Percentiles rank a stretch among this genome's conserved stretches.
Evolutionary conservation across 2,797 vertebrate genomes (phyloP).

Genomic region (Acrossocheilus fasciatus): DNA sequence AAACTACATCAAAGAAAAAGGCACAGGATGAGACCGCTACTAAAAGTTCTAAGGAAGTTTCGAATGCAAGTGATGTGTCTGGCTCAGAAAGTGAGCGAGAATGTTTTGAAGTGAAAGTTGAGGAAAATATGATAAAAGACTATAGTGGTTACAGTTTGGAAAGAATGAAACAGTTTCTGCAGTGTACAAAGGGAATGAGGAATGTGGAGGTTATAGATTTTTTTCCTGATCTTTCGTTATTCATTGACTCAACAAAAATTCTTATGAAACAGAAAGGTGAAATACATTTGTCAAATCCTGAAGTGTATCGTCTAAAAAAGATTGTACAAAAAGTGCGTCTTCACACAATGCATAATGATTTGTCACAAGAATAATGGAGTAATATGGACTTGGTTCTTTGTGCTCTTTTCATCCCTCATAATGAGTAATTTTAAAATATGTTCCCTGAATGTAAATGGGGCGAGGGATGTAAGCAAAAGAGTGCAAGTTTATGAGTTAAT

Average conservation of each 20-base stretch:
- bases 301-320: conserved; percentile 1
- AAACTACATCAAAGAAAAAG: background rate
- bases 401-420: background rate
- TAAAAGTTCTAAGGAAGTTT: background rate
- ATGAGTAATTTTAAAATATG: background rate
- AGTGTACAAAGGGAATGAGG: background rate
- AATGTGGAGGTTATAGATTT: background rate
- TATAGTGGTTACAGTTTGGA: background rate
- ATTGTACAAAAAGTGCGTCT: background rate
- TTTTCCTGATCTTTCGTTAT: background rate
- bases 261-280: background rate
- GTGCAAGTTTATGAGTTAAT: background rate
- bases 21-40: background rate
- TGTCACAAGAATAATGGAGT: background rate
- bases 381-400: background rate
- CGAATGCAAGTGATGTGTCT: background rate
- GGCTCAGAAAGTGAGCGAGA: background rate
- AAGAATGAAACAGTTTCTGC: background rate
- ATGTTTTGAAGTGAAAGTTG: background rate
- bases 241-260: background rate
- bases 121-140: background rate
- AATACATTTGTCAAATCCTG: background rate
- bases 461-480: background rate
- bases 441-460: conserved; percentile 5
- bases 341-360: background rate